Conservation (phyloP, 2,797 vertebrate genomes). For the Siniperca obscura region DNA sequence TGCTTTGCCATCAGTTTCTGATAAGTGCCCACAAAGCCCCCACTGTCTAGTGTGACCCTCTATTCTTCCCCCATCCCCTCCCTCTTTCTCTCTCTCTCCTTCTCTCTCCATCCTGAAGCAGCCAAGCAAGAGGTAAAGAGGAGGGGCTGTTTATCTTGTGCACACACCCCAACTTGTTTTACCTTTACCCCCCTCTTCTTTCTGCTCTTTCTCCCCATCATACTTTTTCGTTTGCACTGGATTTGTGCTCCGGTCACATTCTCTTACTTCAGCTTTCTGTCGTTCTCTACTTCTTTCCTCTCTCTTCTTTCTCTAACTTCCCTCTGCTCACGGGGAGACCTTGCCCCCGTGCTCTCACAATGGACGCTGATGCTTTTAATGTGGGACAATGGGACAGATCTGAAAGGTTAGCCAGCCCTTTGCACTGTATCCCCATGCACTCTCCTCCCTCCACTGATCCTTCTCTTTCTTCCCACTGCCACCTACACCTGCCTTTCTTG, state of each 20-base stretch:
- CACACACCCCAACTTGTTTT: constrained; percentile 67
- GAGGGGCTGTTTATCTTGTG: constrained; percentile 78
- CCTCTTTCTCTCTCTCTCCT: constrained; percentile 43
- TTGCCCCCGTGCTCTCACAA: constrained; percentile 78
- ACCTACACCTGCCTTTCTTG: constrained; percentile 27
- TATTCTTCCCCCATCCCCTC: constrained; percentile 67
- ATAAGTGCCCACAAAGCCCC: constrained; percentile 95
- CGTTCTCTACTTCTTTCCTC: constrained; percentile 14
- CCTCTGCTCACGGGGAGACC: constrained; percentile 57
- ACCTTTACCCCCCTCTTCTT: constrained; percentile 50
- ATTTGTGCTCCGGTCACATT: constrained; percentile 5
- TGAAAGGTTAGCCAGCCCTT: constrained; percentile 79
- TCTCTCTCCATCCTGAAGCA: constrained; percentile 81
- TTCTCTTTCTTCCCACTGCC: constrained; percentile 31
- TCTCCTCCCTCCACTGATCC: constrained; percentile 43
- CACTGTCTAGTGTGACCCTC: constrained; percentile 86
- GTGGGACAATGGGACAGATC: constrained; percentile 87
- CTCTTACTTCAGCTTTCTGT: constrained; percentile 45
- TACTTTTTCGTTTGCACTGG: constrained; percentile 23
- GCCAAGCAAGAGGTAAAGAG: constrained; percentile 87
- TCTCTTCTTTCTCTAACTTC: constrained; percentile 18
- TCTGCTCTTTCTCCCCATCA: constrained; percentile 28
- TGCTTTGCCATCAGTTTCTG: constrained; percentile 79
- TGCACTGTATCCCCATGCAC: constrained; percentile 59
- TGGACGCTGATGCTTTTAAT: constrained; percentile 86